Evolutionary conservation across 1,140 invertebrate species (phyloP).

Genomic region (Diprion similis): DNA sequence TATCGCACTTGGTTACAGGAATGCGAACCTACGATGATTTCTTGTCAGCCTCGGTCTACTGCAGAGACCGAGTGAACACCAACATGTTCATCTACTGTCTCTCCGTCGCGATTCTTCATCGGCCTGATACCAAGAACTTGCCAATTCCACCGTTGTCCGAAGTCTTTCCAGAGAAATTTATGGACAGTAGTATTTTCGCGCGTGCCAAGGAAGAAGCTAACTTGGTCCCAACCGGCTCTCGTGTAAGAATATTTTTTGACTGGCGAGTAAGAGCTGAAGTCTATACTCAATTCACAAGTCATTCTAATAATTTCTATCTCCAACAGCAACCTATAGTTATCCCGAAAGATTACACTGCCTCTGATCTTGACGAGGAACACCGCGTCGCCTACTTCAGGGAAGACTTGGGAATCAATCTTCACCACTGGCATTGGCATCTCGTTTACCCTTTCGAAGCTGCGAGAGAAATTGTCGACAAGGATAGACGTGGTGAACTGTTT

Average conservation of each 20-base stretch:
- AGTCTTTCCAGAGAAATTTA: slow-evolving; percentile 80
- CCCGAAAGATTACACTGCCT: slow-evolving; percentile 76
- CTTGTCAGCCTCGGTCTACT: slow-evolving; percentile 72
- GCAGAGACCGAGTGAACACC: slow-evolving; percentile 77
- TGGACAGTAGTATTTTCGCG: slow-evolving; percentile 75
- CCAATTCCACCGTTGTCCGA: slow-evolving; percentile 74
- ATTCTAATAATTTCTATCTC: slow-evolving; percentile 16
- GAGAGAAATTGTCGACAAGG: slow-evolving; percentile 68
- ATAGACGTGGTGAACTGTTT: slow-evolving; percentile 78
- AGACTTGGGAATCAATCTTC: slow-evolving; percentile 67
- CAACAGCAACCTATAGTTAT: slow-evolving; percentile 70
- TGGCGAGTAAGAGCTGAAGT: not conserved
- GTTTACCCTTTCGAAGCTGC: slow-evolving; percentile 75
- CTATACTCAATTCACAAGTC: not conserved
- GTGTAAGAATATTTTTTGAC: slow-evolving; percentile 58
- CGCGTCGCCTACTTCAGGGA: slow-evolving; percentile 69
- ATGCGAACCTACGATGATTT: slow-evolving; percentile 76
- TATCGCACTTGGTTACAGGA: slow-evolving; percentile 50
- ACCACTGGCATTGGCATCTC: slow-evolving; percentile 88
- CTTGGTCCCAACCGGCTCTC: slow-evolving; percentile 67
- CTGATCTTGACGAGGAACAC: slow-evolving; percentile 76
- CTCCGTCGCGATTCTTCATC: slow-evolving; percentile 78
- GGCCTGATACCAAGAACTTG: slow-evolving; percentile 75
- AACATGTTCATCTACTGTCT: slow-evolving; percentile 80
- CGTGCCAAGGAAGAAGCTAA: slow-evolving; percentile 72